Conservation (phyloP, 2,113 vertebrate species). For the Athene cunicularia region DNA sequence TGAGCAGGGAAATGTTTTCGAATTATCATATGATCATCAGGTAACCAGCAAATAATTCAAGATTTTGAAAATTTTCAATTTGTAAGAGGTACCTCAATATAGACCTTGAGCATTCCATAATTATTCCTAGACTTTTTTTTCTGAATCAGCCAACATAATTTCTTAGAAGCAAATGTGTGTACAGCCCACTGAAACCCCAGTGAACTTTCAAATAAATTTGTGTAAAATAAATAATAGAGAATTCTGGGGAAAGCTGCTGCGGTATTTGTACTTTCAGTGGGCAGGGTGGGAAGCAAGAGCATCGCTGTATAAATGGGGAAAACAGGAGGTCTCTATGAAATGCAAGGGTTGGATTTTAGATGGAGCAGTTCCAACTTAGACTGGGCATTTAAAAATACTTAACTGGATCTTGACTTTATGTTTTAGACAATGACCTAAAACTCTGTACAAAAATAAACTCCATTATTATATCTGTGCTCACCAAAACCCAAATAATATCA, state of each 20-base stretch:
- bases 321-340: background rate
- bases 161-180: background rate
- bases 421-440: background rate
- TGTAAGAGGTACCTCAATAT: background rate
- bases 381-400: background rate
- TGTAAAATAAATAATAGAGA: background rate
- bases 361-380: background rate
- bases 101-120: background rate
- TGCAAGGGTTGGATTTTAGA: background rate
- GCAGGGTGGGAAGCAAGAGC: background rate
- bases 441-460: background rate
- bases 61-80: background rate
- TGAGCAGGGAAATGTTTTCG: background rate
- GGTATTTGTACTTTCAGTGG: background rate
- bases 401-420: background rate
- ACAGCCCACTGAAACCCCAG: fast-evolving
- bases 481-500: background rate
- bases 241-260: background rate
- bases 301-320: background rate
- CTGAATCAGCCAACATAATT: too few species aligned
- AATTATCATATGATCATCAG: background rate
- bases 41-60: background rate
- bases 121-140: background rate
- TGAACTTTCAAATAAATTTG: background rate
- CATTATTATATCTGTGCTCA: fast-evolving